Conservation (phyloP, 1,140 invertebrate species). For the Meloidogyne floridensis region DNA sequence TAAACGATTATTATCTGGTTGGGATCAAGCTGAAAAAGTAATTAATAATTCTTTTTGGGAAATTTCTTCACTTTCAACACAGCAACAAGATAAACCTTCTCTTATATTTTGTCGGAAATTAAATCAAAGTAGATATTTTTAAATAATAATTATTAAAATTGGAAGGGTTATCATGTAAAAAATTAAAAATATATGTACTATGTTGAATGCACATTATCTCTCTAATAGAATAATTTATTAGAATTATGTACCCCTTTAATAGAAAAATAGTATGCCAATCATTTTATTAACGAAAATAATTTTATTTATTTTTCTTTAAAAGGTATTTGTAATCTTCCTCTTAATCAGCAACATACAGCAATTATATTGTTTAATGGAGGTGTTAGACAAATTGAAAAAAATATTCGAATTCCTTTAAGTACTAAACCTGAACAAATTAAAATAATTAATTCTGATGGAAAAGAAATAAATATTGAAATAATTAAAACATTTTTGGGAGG, state of each 20-base stretch:
- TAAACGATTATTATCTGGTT: constrained; percentile 71
- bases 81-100: not conserved
- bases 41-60: constrained; percentile 1
- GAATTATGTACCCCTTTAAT: too few species aligned
- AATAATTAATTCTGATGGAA: not conserved
- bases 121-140: not conserved
- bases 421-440: not conserved
- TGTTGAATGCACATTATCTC: too few species aligned
- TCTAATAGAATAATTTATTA: too few species aligned
- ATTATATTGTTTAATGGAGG: constrained; percentile 7
- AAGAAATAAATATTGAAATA: constrained; percentile 10
- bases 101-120: not conserved
- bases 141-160: too few species aligned
- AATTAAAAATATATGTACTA: too few species aligned
- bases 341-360: not conserved
- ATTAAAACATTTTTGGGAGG: not conserved
- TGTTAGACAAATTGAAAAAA: constrained; percentile 8
- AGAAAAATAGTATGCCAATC: too few species aligned
- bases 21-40: constrained; percentile 65
- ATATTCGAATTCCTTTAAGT: constrained; percentile 4
- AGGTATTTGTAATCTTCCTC: not conserved
- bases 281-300: too few species aligned
- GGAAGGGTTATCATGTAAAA: too few species aligned
- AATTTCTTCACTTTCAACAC: not conserved
- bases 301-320: not conserved